Evolutionary conservation across 2,888 invertebrate species (phyloP).

Genomic region (Scaptomyza caliginosa): DNA sequence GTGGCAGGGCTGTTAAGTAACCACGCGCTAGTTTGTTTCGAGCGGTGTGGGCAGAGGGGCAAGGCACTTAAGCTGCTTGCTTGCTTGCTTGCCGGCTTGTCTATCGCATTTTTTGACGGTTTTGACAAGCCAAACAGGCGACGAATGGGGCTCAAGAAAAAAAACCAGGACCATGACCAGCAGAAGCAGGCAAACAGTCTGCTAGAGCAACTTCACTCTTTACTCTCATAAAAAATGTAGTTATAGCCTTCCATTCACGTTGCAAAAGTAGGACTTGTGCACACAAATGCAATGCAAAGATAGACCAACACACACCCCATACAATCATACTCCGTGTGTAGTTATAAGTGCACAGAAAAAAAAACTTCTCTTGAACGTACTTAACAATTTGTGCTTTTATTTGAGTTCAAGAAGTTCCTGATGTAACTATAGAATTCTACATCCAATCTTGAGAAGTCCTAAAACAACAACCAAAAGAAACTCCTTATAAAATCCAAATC

Average conservation of each 20-base stretch:
- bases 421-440: no score
- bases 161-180: not conserved
- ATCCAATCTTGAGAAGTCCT: no score
- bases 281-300: conserved; percentile 31
- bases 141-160: conserved; percentile 10
- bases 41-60: not conserved
- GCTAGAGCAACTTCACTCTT: conserved; percentile 16
- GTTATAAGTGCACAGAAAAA: not conserved
- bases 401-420: no score
- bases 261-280: conserved; percentile 63
- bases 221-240: conserved; percentile 63
- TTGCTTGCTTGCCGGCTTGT: conserved; percentile 34
- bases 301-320: conserved; percentile 12
- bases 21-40: conserved; percentile 25
- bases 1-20: conserved; percentile 21
- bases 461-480: no score
- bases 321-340: not conserved
- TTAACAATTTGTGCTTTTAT: no score
- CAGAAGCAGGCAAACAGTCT: conserved; percentile 4
- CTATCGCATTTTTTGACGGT: conserved; percentile 66
- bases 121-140: conserved; percentile 58
- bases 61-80: conserved; percentile 32
- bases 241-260: conserved; percentile 68
- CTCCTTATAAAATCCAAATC: no score
- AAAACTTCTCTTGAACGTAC: no score